Evolutionary conservation across 2,888 invertebrate species (phyloP).

Genomic region (Zhengitettix transpicula): DNA sequence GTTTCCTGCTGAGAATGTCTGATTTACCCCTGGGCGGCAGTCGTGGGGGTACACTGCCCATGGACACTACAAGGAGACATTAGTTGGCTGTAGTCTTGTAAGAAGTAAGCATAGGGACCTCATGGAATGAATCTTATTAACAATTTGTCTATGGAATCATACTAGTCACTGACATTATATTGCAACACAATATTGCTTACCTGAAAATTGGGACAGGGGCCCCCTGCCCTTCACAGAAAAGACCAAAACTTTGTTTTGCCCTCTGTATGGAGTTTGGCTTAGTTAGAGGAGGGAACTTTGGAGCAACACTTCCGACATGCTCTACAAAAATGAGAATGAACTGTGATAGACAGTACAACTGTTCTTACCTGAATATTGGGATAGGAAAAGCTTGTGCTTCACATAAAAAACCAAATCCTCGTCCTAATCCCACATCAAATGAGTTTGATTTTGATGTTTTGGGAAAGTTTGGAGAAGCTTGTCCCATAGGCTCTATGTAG

Average conservation of each 20-base stretch:
- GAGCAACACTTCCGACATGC: background rate
- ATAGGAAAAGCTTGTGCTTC: constrained; percentile 19
- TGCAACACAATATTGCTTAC: too few relatives aligned
- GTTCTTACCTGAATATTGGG: constrained; percentile 4
- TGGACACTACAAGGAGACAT: constrained; percentile 11
- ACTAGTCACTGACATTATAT: too few relatives aligned
- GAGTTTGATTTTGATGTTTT: background rate
- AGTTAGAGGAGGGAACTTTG: background rate
- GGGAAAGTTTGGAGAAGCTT: background rate
- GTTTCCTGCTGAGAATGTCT: constrained; percentile 5
- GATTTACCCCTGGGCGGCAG: constrained; percentile 13
- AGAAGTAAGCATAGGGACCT: too few relatives aligned
- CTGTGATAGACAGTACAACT: background rate
- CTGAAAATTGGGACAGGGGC: background rate
- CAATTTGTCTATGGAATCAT: too few relatives aligned
- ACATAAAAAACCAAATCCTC: constrained; percentile 15
- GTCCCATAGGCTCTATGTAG: background rate
- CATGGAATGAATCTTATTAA: too few relatives aligned
- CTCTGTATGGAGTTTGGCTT: background rate
- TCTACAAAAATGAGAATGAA: background rate
- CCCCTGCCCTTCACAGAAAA: background rate
- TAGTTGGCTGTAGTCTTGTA: too few relatives aligned
- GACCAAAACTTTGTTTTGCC: background rate
- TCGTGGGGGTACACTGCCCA: constrained; percentile 16
- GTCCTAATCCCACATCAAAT: background rate